These are phyloP conservation scores for Eupithecia dodoneata DNA, from an alignment of 2,888 invertebrate species.

Conservation along the genomic window DNA sequence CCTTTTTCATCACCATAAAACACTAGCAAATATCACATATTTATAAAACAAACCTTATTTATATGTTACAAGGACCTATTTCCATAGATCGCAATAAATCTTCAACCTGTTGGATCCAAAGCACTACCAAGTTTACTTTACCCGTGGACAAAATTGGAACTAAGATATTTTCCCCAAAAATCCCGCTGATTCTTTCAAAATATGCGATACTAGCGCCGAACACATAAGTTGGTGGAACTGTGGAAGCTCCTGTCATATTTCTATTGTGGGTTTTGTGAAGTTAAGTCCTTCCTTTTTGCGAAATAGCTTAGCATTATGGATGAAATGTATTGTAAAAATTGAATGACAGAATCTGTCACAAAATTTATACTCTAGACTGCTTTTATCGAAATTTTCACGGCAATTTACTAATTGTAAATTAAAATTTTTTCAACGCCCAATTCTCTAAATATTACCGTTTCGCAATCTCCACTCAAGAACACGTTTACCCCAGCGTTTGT, in stretches of 20 bases:
- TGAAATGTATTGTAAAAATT: not conserved
- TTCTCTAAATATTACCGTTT: no score
- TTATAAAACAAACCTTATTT: conserved; percentile 5
- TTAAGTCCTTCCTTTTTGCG: not conserved
- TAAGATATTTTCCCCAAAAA: not conserved
- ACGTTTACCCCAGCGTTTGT: no score
- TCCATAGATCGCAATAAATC: conserved; percentile 3
- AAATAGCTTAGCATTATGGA: not conserved
- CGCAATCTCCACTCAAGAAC: no score
- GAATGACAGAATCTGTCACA: not conserved
- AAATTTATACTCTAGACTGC: not conserved
- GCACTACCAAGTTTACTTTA: not conserved
- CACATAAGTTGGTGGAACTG: not conserved
- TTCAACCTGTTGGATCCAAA: conserved; percentile 15
- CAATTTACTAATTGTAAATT: no score
- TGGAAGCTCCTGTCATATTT: conserved; percentile 9
- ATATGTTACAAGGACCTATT: not conserved
- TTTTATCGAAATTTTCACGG: not conserved
- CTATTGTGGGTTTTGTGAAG: not conserved
- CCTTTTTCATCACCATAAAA: conserved; percentile 2
- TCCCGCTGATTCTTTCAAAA: not conserved
- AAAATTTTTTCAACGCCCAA: no score
- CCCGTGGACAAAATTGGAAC: not conserved
- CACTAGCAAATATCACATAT: not conserved
- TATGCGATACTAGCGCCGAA: not conserved